phyloP scores from a whole-genome alignment of 2,888 invertebrate species.

The Plagodis dolabraria region DNA sequence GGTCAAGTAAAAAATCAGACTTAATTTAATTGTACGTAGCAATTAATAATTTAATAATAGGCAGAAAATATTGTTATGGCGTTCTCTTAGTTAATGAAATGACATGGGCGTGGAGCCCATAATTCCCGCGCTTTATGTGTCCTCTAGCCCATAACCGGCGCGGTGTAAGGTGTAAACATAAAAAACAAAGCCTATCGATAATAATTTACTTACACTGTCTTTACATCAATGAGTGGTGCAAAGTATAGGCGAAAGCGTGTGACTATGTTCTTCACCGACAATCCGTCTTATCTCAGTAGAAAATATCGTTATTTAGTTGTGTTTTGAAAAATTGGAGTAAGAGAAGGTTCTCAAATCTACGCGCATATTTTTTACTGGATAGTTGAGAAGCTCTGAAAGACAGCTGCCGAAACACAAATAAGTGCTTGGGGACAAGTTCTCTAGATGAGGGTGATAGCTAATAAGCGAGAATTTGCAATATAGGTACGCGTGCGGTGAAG shows the following conservation, averaged over 20 bases:
- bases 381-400: too few relatives aligned
- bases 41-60: not conserved
- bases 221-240: conserved; percentile 23
- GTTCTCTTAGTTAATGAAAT: conserved; percentile 17
- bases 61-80: not conserved
- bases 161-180: conserved; percentile 28
- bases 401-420: too few relatives aligned
- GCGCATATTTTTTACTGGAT: too few relatives aligned
- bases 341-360: too few relatives aligned
- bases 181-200: conserved; percentile 35
- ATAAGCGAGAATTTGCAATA: too few relatives aligned
- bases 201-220: conserved; percentile 32
- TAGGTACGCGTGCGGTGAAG: too few relatives aligned
- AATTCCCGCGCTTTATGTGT: conserved; percentile 17
- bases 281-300: too few relatives aligned
- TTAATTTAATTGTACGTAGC: not conserved
- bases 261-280: too few relatives aligned
- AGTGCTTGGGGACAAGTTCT: too few relatives aligned
- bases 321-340: too few relatives aligned
- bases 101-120: conserved; percentile 15
- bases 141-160: conserved; percentile 1
- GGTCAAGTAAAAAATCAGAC: not conserved
- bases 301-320: too few relatives aligned
- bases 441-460: too few relatives aligned
- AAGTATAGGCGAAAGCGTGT: conserved; percentile 17